Conservation (phyloP, 53 echinoderm and acorn worm species). For the Henricia sp. region DNA sequence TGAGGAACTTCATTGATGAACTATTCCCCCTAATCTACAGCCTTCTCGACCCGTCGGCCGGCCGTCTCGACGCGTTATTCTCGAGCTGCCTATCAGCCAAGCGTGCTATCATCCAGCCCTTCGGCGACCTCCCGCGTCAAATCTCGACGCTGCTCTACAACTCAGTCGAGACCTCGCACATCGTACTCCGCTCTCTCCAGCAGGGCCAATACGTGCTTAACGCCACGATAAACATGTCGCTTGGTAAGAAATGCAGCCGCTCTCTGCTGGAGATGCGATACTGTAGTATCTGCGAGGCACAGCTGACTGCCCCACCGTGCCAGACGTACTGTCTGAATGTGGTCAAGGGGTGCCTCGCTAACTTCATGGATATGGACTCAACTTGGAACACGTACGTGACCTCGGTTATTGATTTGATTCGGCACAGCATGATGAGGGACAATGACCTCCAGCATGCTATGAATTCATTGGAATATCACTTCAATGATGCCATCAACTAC, state of each 20-base stretch:
- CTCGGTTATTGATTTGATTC: slow-evolving; percentile 77
- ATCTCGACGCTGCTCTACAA: slow-evolving; percentile 67
- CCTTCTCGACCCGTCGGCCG: slow-evolving; percentile 57
- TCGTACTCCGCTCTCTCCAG: slow-evolving; percentile 69
- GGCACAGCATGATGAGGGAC: slow-evolving; percentile 83
- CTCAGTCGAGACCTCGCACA: slow-evolving; percentile 73
- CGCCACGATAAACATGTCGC: slow-evolving; percentile 80
- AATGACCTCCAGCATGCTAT: slow-evolving; percentile 87
- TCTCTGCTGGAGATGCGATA: slow-evolving; percentile 82
- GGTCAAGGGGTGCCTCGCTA: slow-evolving; percentile 94
- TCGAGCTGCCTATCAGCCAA: slow-evolving; percentile 69
- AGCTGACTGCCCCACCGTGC: slow-evolving; percentile 73
- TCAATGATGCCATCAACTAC: slow-evolving; percentile 77
- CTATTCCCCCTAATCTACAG: slow-evolving; percentile 87
- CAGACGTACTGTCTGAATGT: slow-evolving; percentile 90
- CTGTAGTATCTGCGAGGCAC: slow-evolving; percentile 78
- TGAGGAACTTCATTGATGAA: slow-evolving; percentile 79
- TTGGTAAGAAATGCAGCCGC: slow-evolving; percentile 71
- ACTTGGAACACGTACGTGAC: slow-evolving; percentile 85
- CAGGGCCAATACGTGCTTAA: slow-evolving; percentile 86
- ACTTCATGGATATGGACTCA: slow-evolving; percentile 86
- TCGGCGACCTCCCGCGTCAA: slow-evolving; percentile 72
- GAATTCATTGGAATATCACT: slow-evolving; percentile 72
- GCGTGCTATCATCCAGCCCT: slow-evolving; percentile 75
- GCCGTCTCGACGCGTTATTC: slow-evolving; percentile 60